phyloP scores from a whole-genome alignment of 2,888 invertebrate species.

The Harpalus rufipes region DNA sequence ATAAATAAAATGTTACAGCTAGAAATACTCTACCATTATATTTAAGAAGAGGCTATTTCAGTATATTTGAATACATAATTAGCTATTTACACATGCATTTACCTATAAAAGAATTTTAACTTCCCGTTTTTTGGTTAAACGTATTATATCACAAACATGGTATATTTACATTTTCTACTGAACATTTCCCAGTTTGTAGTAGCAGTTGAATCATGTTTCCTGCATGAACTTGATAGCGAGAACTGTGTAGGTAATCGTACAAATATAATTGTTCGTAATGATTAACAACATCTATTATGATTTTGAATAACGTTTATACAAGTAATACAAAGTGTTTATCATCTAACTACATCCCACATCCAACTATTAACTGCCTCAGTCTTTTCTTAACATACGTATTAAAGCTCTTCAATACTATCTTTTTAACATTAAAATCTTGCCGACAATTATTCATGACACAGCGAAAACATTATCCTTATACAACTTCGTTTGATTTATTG shows the following conservation, averaged over 20 bases:
- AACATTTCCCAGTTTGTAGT: background rate
- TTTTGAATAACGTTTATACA: background rate
- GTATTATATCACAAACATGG: no score
- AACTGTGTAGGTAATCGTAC: background rate
- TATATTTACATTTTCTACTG: background rate
- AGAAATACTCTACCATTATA: no score
- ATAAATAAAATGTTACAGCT: no score
- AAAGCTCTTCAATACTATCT: background rate
- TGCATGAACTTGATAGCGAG: background rate
- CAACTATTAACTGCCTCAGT: background rate
- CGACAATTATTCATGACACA: background rate
- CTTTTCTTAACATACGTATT: background rate
- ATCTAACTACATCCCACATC: background rate
- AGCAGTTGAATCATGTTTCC: background rate
- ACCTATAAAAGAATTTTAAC: no score
- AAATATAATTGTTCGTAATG: background rate
- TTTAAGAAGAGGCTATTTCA: no score
- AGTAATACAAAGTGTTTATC: background rate
- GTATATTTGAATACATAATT: no score
- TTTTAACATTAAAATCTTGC: background rate
- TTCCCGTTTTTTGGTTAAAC: no score
- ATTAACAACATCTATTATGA: constrained; percentile 1
- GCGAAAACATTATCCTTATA: background rate
- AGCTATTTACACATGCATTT: no score
- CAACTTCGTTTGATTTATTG: background rate